Conservation (phyloP, 1,140 invertebrate species). For the Tetraneura akinire region DNA sequence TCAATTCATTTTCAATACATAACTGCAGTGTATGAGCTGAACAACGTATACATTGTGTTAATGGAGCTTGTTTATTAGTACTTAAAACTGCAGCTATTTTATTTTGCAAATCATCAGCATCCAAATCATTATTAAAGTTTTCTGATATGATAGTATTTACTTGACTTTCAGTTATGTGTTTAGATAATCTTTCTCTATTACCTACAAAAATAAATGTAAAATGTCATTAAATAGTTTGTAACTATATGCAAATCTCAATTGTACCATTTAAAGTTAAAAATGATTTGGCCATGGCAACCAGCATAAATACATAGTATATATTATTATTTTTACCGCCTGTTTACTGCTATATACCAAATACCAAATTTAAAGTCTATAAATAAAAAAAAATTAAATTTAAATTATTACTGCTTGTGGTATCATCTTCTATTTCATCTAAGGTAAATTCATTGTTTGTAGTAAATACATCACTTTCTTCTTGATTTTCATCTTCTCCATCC, state of each 20-base stretch:
- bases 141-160: background rate
- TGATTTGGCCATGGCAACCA: too few relatives aligned
- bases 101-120: background rate
- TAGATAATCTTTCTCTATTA: background rate
- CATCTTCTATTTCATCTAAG: background rate
- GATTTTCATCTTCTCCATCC: too few relatives aligned
- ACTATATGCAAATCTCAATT: too few relatives aligned
- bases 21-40: background rate
- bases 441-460: too few relatives aligned
- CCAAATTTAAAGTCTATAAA: too few relatives aligned
- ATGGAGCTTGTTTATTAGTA: background rate
- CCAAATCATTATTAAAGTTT: background rate
- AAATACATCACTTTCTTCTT: too few relatives aligned
- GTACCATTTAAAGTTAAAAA: too few relatives aligned
- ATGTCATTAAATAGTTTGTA: background rate
- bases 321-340: too few relatives aligned
- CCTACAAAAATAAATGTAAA: background rate
- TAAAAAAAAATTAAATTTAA: background rate
- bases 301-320: too few relatives aligned
- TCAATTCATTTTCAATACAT: background rate
- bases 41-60: conserved; percentile 8
- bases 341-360: too few relatives aligned
- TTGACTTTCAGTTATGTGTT: too few relatives aligned
- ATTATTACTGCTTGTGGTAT: background rate
- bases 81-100: background rate